Evolutionary conservation across 1,140 invertebrate genomes (phyloP).

Genomic region (Microplitis demolitor): DNA sequence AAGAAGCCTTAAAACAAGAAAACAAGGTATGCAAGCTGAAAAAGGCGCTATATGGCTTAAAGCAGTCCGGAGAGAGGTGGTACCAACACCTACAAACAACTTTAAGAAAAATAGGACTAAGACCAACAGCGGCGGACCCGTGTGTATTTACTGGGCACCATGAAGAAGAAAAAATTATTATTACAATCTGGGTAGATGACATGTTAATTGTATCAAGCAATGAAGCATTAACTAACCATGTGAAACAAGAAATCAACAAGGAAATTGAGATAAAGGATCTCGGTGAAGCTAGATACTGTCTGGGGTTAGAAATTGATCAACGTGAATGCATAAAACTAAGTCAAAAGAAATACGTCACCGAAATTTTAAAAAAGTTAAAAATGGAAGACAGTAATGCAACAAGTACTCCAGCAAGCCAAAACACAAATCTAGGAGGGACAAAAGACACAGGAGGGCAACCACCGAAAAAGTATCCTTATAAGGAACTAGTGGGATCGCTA

Average conservation of each 20-base stretch:
- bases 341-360: constrained; percentile 14
- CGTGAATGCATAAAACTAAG: neutral
- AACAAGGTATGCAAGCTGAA: constrained; percentile 39
- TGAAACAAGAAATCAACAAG: constrained; percentile 27
- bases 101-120: constrained; percentile 24
- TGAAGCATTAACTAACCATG: constrained; percentile 14
- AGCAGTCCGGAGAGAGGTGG: constrained; percentile 46
- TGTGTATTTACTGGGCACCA: constrained; percentile 25
- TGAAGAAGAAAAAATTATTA: constrained; percentile 20
- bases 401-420: neutral
- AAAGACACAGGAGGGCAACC: neutral
- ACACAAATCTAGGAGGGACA: neutral
- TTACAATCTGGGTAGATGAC: constrained; percentile 45
- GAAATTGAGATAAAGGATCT: constrained; percentile 25
- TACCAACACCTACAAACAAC: constrained; percentile 34
- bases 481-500: constrained; percentile 37
- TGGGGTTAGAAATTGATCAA: constrained; percentile 20
- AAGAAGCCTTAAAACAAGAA: constrained; percentile 8
- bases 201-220: constrained; percentile 38
- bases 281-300: constrained; percentile 8
- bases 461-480: constrained; percentile 16
- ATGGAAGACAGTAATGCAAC: constrained; percentile 17
- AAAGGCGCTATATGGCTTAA: constrained; percentile 46
- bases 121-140: constrained; percentile 30
- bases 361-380: constrained; percentile 12